Conservation (phyloP, 2,888 invertebrate genomes). For the Acrocyrtus sp. region DNA sequence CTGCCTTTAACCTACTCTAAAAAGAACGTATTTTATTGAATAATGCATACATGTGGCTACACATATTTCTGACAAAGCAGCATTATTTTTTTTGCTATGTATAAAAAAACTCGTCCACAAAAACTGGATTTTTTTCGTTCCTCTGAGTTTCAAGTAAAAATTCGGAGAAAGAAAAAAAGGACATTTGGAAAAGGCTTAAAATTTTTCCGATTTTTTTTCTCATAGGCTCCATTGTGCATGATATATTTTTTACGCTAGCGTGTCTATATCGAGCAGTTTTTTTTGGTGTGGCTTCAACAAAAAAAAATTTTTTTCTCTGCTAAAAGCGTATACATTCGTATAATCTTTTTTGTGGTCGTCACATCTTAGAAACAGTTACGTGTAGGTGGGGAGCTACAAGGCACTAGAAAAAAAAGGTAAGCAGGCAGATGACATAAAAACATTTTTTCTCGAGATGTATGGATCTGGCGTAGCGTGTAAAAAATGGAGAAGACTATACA, state of each 20-base stretch:
- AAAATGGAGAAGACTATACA: not conserved
- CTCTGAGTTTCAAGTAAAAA: constrained; percentile 43
- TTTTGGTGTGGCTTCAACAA: no score
- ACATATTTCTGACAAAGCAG: not conserved
- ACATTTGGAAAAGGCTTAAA: constrained; percentile 46
- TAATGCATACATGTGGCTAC: not conserved
- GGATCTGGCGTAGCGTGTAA: no score
- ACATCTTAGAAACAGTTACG: constrained; percentile 3
- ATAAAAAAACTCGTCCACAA: constrained; percentile 12
- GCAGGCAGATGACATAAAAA: constrained; percentile 31
- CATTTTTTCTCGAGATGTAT: no score
- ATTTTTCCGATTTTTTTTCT: constrained; percentile 29
- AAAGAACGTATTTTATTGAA: not conserved
- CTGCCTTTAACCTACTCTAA: no score
- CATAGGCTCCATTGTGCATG: not conserved
- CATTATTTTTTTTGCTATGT: constrained; percentile 3
- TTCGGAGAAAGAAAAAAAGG: constrained; percentile 26
- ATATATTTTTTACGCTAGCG: not conserved
- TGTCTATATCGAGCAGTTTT: not conserved
- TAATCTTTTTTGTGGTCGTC: not conserved
- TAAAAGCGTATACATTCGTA: not conserved
- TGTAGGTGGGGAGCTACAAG: constrained; percentile 13
- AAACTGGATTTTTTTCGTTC: constrained; percentile 34
- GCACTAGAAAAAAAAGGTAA: constrained; percentile 22
- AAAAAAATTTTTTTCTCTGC: not conserved